Percentiles rank a stretch among this genome's conserved stretches.
Conservation (phyloP, 2,888 invertebrate species). For the Sinelater perroti region DNA sequence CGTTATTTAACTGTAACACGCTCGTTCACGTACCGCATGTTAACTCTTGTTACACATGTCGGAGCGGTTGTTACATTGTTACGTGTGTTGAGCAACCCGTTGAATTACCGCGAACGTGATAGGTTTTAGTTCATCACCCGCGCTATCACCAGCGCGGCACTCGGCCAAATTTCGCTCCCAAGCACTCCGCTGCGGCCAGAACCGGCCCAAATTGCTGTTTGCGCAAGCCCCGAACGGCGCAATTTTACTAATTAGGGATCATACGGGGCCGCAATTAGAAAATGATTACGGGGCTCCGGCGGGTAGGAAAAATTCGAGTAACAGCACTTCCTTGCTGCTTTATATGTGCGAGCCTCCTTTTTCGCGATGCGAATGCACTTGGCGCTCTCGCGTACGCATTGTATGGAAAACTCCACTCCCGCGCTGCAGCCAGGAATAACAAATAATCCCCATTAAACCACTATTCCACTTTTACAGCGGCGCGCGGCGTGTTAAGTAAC, state of each 20-base stretch:
- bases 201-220: too few species aligned
- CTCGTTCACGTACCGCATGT: constrained; percentile 11
- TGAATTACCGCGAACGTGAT: constrained; percentile 16
- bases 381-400: constrained; percentile 19
- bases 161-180: too few species aligned
- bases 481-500: constrained; percentile 16
- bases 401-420: constrained; percentile 4
- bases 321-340: too few species aligned
- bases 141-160: neutral
- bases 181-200: too few species aligned
- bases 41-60: constrained; percentile 22
- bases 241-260: too few species aligned
- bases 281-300: too few species aligned
- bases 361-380: constrained; percentile 5
- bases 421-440: constrained; percentile 12
- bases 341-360: neutral
- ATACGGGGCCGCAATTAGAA: too few species aligned
- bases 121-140: constrained; percentile 7
- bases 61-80: constrained; percentile 12
- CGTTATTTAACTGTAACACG: constrained; percentile 19
- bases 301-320: too few species aligned
- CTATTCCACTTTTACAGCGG: constrained; percentile 27
- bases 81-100: constrained; percentile 14
- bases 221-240: too few species aligned
- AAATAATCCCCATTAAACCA: constrained; percentile 17